Evolutionary conservation across 2,113 vertebrate genomes (phyloP).

Genomic region (Vicugna pacos): DNA sequence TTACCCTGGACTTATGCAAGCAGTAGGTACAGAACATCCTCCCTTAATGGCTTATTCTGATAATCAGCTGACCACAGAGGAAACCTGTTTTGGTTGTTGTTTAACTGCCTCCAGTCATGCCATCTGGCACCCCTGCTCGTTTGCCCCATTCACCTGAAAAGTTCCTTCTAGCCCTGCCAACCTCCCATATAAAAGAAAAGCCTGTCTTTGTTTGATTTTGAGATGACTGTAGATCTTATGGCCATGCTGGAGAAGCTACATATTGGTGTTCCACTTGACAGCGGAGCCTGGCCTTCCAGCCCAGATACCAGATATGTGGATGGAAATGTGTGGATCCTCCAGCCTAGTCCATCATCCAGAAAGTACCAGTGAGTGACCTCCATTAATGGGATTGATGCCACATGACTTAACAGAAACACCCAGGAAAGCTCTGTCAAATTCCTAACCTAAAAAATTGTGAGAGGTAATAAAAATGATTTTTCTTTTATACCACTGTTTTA

Average conservation of each 20-base stretch:
- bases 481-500: not conserved
- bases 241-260: not conserved
- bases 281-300: not conserved
- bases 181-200: not conserved
- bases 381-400: not conserved
- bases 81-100: not conserved
- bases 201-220: not conserved
- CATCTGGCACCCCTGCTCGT: not conserved
- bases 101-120: not conserved
- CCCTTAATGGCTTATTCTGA: not conserved
- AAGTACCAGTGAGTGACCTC: constrained; percentile 16
- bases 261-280: not conserved
- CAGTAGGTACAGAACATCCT: not conserved
- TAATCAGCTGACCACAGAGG: not conserved
- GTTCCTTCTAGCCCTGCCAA: not conserved
- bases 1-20: not conserved
- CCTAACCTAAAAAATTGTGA: not conserved
- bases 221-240: not conserved
- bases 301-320: not conserved
- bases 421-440: not conserved
- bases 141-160: not conserved
- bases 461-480: not conserved
- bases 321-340: not conserved
- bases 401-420: not conserved
- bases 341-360: constrained; percentile 37